Evolutionary conservation across 1,140 invertebrate genomes (phyloP), one percentile per base, ranked within the genome.

Genomic region (Polypedilum vanderplanki): DNA sequence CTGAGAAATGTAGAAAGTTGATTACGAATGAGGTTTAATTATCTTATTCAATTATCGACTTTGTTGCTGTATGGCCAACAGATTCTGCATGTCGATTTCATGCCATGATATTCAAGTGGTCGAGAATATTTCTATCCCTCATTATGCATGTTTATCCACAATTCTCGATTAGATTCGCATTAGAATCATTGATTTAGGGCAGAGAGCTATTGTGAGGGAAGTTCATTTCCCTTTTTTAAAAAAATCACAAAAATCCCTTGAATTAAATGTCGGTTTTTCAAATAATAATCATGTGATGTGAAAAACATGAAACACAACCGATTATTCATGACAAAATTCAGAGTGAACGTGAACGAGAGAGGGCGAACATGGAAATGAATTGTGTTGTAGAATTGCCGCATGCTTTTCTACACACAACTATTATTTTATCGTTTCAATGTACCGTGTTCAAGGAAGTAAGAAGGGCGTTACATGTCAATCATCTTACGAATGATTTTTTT

Each of bases 101-200:
- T 33, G 20, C 17, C 18, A 20, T 7, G 9, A 22, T 70, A 18
- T 70, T 70, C 65, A 70, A 70, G 65, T 70, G 65, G 65, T 18
- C 20, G 20, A 10, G 65, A n/a, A n/a, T n/a, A n/a, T n/a, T 20
- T 20, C 65, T 18, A 70, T 20, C 17, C 17, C 65, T 57, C 15
- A n/a, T 57, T n/a, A n/a, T 57, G n/a, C 9, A 70, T 70, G 65
- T 70, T 70, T 22, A 70, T 70, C 17, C 65, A 70, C 20, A 22
- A 70, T 70, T 70, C 65, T 33, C 65, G 65, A 70, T 70, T 70
- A 70, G 65, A 70, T 70, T 70, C 65, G 65, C 65, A 70, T 70
- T 70, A 70, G 65, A 70, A n/a, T 70, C 65, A 70, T 20, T 70
- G 65, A 70, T 70, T 70, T 70, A 70, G 65, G 46, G 65, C 9